phyloP scores from a whole-genome alignment of 2,888 invertebrate genomes.

The Cheilosia impressa region DNA sequence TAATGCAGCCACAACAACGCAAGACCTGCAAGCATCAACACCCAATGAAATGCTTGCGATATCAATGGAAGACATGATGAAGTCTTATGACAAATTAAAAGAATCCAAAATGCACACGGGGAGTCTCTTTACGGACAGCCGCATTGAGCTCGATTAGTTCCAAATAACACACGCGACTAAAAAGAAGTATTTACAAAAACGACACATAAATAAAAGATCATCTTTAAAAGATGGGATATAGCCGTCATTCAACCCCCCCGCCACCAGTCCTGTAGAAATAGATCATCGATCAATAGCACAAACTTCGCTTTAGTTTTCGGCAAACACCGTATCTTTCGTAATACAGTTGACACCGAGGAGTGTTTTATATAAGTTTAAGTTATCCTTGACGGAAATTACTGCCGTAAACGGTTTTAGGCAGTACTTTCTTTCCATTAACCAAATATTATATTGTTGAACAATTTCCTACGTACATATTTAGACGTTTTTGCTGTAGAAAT shows the following conservation, averaged over 20 bases:
- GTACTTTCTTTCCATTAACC: constrained; percentile 12
- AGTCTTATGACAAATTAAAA: constrained; percentile 89
- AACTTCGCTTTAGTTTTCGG: constrained; percentile 21
- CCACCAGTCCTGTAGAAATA: constrained; percentile 36
- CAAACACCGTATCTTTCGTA: neutral
- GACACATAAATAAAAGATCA: constrained; percentile 41
- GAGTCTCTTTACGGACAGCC: constrained; percentile 78
- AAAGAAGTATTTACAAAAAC: constrained; percentile 16
- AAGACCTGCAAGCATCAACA: constrained; percentile 33
- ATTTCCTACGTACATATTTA: neutral
- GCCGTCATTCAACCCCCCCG: neutral
- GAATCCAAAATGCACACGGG: constrained; percentile 88
- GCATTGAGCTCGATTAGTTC: constrained; percentile 82
- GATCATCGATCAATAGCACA: constrained; percentile 27
- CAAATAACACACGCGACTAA: neutral
- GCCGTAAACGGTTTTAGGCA: neutral
- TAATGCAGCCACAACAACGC: constrained; percentile 32
- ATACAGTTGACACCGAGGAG: neutral
- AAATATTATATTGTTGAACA: constrained; percentile 17
- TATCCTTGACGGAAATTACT: neutral
- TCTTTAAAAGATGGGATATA: constrained; percentile 29
- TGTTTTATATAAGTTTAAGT: neutral
- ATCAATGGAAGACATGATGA: constrained; percentile 91
- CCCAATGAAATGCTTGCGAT: constrained; percentile 87
- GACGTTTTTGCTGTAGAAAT: constrained; percentile 2